phyloP scores from a whole-genome alignment of 2,113 vertebrate genomes.

The Progne subis region DNA sequence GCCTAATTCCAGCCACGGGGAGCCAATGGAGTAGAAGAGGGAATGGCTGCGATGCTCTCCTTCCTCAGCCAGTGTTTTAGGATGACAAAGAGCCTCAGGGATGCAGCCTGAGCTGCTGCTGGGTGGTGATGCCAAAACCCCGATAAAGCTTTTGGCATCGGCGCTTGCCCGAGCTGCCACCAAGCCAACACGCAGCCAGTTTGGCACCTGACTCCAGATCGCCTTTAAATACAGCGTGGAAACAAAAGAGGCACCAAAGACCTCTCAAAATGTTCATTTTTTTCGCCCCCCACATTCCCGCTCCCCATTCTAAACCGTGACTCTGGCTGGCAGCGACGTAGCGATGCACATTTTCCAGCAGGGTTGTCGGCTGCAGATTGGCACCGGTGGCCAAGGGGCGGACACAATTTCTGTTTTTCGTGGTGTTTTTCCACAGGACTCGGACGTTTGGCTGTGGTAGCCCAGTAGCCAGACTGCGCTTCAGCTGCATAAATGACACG shows the following conservation, averaged over 20 bases:
- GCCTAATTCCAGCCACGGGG: not conserved
- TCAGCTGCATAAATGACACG: not conserved
- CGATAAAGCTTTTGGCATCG: not conserved
- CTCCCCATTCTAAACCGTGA: accelerated
- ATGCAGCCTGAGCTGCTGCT: not conserved
- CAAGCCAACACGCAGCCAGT: not conserved
- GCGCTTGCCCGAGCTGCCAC: accelerated
- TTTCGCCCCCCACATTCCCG: accelerated
- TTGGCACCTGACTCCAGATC: not conserved
- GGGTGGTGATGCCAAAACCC: not conserved
- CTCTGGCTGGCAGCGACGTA: not conserved
- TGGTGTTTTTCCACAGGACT: not conserved
- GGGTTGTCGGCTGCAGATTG: not conserved
- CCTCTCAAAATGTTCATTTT: not conserved
- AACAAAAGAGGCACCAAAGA: not conserved
- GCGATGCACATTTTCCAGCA: not conserved
- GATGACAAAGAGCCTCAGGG: not conserved
- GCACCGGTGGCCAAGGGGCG: not conserved
- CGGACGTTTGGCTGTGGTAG: not conserved
- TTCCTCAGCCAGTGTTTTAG: not conserved
- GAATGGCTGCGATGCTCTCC: accelerated
- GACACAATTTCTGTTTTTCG: not conserved
- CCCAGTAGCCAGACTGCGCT: not conserved
- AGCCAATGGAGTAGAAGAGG: accelerated
- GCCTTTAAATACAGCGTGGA: not conserved